Evolutionary conservation across 2,797 vertebrate genomes (phyloP).

Genomic region (Falco columbarius): DNA sequence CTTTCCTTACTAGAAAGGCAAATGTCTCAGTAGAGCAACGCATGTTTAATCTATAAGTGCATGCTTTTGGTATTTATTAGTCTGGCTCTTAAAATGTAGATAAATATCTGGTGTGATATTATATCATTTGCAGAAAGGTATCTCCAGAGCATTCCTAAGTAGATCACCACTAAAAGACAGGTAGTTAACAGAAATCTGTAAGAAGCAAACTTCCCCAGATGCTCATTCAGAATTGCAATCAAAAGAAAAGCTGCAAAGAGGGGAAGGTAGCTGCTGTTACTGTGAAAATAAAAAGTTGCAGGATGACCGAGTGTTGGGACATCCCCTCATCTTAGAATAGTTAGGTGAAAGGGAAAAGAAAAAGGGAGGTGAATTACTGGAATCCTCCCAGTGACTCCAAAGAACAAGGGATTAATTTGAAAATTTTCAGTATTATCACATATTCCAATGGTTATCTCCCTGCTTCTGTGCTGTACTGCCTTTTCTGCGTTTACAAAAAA

Average conservation of each 20-base stretch:
- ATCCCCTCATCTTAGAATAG: neutral
- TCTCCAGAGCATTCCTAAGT: neutral
- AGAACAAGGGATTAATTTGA: neutral
- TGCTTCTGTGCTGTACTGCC: neutral
- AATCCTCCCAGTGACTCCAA: neutral
- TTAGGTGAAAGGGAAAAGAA: neutral
- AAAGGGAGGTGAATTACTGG: rapidly evolving
- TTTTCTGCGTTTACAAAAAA: neutral
- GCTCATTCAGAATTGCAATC: neutral
- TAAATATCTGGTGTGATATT: neutral
- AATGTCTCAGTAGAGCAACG: neutral
- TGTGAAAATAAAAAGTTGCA: neutral
- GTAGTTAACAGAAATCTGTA: neutral
- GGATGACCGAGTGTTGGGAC: neutral
- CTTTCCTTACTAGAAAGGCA: neutral
- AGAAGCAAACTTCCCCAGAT: neutral
- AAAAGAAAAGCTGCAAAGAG: neutral
- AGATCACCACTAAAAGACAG: neutral
- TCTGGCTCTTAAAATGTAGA: neutral
- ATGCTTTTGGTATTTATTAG: neutral
- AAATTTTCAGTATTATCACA: neutral
- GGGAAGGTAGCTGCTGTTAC: neutral
- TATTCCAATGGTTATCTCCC: neutral
- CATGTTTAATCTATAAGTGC: neutral
- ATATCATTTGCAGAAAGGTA: neutral